Evolutionary conservation across 1,140 invertebrate species (phyloP).

Genomic region (Eriocheir sinensis): DNA sequence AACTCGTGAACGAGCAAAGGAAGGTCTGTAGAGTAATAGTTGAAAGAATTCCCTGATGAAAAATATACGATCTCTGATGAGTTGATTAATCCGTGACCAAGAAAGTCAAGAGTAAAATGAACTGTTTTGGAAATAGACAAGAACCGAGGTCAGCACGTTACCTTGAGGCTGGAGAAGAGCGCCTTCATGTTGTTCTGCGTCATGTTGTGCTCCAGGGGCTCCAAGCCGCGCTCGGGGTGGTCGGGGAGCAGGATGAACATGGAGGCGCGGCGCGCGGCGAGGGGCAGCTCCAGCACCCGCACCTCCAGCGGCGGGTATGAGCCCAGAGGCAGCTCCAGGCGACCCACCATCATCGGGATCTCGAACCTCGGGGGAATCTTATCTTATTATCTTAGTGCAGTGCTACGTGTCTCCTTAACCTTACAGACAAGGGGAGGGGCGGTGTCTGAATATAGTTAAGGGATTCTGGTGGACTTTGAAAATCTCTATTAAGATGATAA

Average conservation of each 20-base stretch:
- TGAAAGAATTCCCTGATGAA: no score
- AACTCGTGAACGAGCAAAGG: no score
- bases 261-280: conserved; percentile 79
- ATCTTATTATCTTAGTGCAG: no score
- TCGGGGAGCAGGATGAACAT: conserved; percentile 81
- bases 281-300: conserved; percentile 81
- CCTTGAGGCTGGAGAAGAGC: conserved; percentile 81
- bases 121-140: background rate
- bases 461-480: no score
- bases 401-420: no score
- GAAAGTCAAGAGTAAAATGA: no score
- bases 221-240: conserved; percentile 79
- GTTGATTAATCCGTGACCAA: no score
- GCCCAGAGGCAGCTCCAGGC: conserved; percentile 80
- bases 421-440: no score
- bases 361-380: conserved; percentile 80
- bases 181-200: conserved; percentile 80
- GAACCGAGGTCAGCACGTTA: conserved; percentile 55
- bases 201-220: conserved; percentile 80
- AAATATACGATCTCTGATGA: no score
- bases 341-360: conserved; percentile 82
- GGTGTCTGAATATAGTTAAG: no score
- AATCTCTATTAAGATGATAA: no score
- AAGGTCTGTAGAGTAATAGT: no score
- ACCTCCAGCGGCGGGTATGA: conserved; percentile 80